These are phyloP conservation scores for Athalia cordata DNA, from an alignment of 2,888 invertebrate species.

Conservation along the genomic window DNA sequence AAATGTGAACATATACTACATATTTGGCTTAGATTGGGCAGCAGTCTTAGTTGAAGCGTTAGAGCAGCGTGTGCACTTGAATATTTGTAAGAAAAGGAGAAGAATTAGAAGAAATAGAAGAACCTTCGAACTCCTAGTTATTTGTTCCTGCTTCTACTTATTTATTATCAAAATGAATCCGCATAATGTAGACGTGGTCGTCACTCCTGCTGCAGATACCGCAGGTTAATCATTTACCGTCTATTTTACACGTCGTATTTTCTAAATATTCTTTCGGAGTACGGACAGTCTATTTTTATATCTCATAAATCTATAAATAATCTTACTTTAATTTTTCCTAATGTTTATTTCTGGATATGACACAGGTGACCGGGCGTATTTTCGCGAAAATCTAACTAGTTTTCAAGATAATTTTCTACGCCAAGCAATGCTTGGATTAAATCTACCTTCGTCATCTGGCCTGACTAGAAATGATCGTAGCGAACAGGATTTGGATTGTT, in stretches of 20 bases:
- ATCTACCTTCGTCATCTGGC: conserved; percentile 45
- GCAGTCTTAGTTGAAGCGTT: no score
- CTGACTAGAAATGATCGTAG: conserved; percentile 65
- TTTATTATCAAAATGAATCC: conserved; percentile 45
- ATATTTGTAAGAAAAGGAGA: background rate
- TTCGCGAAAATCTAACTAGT: conserved; percentile 53
- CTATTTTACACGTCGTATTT: conserved; percentile 27
- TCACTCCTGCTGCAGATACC: conserved; percentile 47
- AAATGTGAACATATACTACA: no score
- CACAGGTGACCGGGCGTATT: conserved; percentile 56
- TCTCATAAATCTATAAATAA: no score
- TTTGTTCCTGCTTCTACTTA: no score
- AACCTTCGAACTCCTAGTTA: background rate
- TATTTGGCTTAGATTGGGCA: no score
- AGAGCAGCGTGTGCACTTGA: no score
- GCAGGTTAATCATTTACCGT: conserved; percentile 23
- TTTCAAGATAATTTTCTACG: conserved; percentile 54
- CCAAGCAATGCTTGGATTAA: conserved; percentile 52
- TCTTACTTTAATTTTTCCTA: no score
- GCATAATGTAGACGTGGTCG: conserved; percentile 44
- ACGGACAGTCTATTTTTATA: no score
- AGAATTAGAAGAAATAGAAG: background rate
- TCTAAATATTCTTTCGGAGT: conserved; percentile 41
- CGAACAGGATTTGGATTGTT: conserved; percentile 67
- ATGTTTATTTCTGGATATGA: conserved; percentile 4